Evolutionary conservation across 1,140 invertebrate genomes (phyloP), one percentile per base, ranked within the genome.

Genomic region (Papilio glaucus): DNA sequence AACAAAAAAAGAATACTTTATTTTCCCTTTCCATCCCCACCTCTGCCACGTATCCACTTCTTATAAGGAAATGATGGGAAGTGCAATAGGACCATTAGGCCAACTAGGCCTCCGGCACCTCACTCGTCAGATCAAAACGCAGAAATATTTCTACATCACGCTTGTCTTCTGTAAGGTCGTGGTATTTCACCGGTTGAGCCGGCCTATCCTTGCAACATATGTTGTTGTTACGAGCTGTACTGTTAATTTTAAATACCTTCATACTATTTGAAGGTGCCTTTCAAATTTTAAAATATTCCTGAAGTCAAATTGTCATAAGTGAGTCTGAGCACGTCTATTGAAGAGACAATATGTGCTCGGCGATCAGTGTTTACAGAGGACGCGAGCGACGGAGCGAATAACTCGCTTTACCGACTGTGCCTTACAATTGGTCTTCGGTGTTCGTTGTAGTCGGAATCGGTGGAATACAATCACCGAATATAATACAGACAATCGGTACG

Each of bases 321-420:
- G 12, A 65, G 37, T 65, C 62, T 39, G 4, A 65, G 62, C 62
- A 65, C 62, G 61, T 62, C 29, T 62, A 62, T 62, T 12, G 15
- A 37, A 38, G 18, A 39, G 62, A 65, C 62, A 65, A 65, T 65
- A 65, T 65, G 18, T 65, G 62, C 37, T 65, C 33, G 62, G 29
- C 15, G 62, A 39, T 65, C 62, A 65, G 18, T 38, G 62, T 65
- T 41, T 37, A 39, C 62, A 65, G 33, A 65, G 62, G 62, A 39
- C 62, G 62, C n/a, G 33, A 65, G 62, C 37, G 33, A 37, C 37
- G 37, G 33, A 39, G 37, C 37, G 37, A 65, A 65, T 65, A 65
- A 65, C 62, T 65, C 62, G 9, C 33, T 65, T 65, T 65, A 65
- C 62, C 29, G 10, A 13, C 60, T 37, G n/a, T 15, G 33, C 33